Evolutionary conservation across 2,888 invertebrate genomes (phyloP).

Genomic region (Agonum fuliginosum): DNA sequence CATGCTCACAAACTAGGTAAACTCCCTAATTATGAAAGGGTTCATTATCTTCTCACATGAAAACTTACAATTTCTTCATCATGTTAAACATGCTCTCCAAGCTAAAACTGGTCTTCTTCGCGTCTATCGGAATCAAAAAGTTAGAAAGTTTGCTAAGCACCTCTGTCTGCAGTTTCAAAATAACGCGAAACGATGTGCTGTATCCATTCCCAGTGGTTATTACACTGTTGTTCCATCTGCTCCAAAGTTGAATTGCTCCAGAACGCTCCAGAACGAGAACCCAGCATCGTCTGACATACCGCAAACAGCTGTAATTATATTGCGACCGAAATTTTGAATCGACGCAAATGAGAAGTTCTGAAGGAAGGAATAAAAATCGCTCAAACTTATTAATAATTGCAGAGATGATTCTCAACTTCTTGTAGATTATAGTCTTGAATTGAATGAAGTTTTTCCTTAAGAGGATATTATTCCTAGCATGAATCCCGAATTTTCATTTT

Average conservation of each 20-base stretch:
- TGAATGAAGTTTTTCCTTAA: no score
- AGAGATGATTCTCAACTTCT: no score
- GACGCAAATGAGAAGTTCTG: no score
- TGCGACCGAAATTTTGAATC: background rate
- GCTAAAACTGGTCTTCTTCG: background rate
- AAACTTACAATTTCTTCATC: background rate
- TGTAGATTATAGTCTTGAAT: no score
- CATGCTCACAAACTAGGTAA: no score
- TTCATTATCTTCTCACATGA: no score
- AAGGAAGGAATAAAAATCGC: no score
- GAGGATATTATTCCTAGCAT: no score
- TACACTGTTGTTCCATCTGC: constrained; percentile 18
- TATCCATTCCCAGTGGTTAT: constrained; percentile 13
- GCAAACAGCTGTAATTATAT: background rate
- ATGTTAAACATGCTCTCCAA: no score
- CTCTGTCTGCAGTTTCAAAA: constrained; percentile 32
- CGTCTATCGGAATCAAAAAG: constrained; percentile 26
- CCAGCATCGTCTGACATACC: background rate
- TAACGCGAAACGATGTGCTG: constrained; percentile 14
- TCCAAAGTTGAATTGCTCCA: constrained; percentile 13
- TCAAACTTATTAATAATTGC: no score
- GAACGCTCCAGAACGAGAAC: background rate
- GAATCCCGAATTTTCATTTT: no score
- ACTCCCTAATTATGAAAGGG: no score
- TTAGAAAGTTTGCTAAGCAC: constrained; percentile 16